phyloP scores from a whole-genome alignment of 2,113 vertebrate genomes.

The Neopipo cinnamomea region DNA sequence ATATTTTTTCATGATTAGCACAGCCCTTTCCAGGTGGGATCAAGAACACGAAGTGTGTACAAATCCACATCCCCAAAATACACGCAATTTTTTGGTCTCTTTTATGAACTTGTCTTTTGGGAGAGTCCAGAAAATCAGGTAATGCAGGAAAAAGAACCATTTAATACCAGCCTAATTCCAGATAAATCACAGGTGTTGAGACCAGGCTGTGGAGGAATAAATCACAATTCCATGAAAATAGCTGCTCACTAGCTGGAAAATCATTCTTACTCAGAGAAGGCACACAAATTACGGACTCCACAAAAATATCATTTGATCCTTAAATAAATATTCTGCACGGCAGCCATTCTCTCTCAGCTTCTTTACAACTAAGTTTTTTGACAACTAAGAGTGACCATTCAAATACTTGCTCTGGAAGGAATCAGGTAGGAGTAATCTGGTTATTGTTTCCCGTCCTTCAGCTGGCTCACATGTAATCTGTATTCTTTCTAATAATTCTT shows the following conservation, averaged over 20 bases:
- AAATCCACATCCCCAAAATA: not conserved
- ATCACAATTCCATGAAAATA: not conserved
- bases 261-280: not conserved
- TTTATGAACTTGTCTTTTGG: not conserved
- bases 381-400: not conserved
- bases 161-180: not conserved
- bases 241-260: not conserved
- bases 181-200: not conserved
- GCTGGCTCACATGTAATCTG: not conserved
- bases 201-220: not conserved
- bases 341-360: not conserved
- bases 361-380: not conserved
- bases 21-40: not conserved
- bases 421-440: not conserved
- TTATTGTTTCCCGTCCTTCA: not conserved
- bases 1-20: not conserved
- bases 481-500: not conserved
- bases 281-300: fast-evolving
- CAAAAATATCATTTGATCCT: not conserved
- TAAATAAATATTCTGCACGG: not conserved
- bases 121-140: not conserved
- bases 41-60: not conserved
- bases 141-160: not conserved
- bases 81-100: fast-evolving
- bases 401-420: not conserved